Evolutionary conservation across 2,888 invertebrate genomes (phyloP).

Genomic region (Acrobasis suavella): DNA sequence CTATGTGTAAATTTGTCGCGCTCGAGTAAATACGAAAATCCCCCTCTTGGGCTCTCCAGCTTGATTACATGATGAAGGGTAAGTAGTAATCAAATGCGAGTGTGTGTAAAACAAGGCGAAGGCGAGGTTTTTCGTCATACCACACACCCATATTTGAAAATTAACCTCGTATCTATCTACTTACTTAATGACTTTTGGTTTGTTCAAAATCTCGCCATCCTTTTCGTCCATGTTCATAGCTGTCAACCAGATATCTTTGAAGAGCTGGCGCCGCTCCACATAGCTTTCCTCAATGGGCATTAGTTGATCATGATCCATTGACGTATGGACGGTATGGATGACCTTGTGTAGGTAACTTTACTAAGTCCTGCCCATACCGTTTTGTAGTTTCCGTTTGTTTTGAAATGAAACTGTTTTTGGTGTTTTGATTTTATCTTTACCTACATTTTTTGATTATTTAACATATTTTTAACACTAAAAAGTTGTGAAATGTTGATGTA

Average conservation of each 20-base stretch:
- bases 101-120: too few species aligned
- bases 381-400: neutral
- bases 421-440: too few species aligned
- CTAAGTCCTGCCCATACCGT: neutral
- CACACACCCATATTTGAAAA: neutral
- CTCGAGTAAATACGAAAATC: too few species aligned
- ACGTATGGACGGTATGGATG: neutral
- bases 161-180: conserved; percentile 31
- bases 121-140: too few species aligned
- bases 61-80: too few species aligned
- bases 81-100: too few species aligned
- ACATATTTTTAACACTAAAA: too few species aligned
- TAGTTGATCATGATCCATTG: conserved; percentile 42
- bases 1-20: too few species aligned
- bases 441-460: too few species aligned
- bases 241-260: conserved; percentile 68
- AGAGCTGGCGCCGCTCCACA: conserved; percentile 59
- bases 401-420: neutral
- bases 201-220: conserved; percentile 49
- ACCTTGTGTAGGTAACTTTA: neutral
- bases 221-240: conserved; percentile 55
- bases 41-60: too few species aligned
- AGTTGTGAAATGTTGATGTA: too few species aligned
- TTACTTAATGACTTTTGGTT: conserved; percentile 71
- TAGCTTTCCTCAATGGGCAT: conserved; percentile 63